These are phyloP conservation scores for Barypeithes pellucidus DNA, from an alignment of 2,888 invertebrate species.

Conservation along the genomic window DNA sequence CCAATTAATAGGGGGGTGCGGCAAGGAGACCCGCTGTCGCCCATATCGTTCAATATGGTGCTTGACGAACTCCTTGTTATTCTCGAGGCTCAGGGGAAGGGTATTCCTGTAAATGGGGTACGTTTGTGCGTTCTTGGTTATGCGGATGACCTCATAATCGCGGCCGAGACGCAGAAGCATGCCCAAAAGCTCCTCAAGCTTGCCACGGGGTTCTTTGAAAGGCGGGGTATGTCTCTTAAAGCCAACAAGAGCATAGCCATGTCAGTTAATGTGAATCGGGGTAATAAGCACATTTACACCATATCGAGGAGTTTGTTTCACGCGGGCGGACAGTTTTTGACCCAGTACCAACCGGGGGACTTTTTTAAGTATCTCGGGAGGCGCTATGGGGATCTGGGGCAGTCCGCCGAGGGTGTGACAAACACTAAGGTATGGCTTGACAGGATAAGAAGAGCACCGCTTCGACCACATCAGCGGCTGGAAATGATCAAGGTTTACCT, in stretches of 20 bases:
- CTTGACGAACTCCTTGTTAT: too few relatives aligned
- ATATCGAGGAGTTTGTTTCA: neutral
- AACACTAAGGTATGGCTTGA: neutral
- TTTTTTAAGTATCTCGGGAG: neutral
- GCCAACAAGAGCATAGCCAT: neutral
- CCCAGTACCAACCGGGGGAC: too few relatives aligned
- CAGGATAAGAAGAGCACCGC: neutral
- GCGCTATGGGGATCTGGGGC: neutral
- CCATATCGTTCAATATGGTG: too few relatives aligned
- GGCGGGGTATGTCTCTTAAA: neutral
- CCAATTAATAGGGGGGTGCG: too few relatives aligned
- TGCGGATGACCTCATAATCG: too few relatives aligned
- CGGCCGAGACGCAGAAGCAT: too few relatives aligned
- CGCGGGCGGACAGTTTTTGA: neutral
- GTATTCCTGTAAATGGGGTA: too few relatives aligned
- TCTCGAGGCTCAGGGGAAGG: too few relatives aligned
- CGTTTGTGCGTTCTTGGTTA: too few relatives aligned
- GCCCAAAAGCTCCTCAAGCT: neutral
- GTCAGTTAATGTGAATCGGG: neutral
- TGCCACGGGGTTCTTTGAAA: neutral
- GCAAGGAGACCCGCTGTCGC: too few relatives aligned
- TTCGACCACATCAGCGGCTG: slow-evolving; percentile 17
- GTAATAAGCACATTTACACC: neutral
- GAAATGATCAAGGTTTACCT: slow-evolving; percentile 12
- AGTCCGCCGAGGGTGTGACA: neutral